Percentiles rank a stretch among this genome's conserved stretches.
Evolutionary conservation across 2,113 vertebrate genomes (phyloP).

Genomic region (Spilogale gracilis): DNA sequence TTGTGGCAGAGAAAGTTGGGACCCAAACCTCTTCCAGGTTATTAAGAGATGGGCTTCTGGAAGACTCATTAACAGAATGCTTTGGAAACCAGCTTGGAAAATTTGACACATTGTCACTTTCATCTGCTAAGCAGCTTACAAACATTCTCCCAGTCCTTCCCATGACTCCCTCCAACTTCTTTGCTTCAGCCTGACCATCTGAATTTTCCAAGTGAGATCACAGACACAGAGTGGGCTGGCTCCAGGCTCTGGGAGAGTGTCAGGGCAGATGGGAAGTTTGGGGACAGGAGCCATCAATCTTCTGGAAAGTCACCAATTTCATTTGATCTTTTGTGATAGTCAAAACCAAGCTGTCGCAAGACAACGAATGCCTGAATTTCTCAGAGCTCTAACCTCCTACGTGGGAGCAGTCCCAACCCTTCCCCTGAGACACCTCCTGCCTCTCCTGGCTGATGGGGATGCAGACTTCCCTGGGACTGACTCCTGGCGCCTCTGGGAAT

Average conservation of each 20-base stretch:
- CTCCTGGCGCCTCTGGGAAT: background rate
- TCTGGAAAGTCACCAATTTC: background rate
- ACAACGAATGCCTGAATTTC: background rate
- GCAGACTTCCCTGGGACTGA: background rate
- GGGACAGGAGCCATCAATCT: background rate
- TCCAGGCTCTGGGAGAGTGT: background rate
- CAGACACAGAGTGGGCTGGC: background rate
- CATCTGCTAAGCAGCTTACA: conserved; percentile 73
- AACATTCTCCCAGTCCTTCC: conserved; percentile 66
- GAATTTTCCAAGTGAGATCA: conserved; percentile 69
- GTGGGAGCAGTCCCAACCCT: background rate
- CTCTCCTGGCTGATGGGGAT: background rate
- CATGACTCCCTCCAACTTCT: conserved; percentile 16
- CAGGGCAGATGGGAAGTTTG: background rate
- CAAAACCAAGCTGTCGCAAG: background rate
- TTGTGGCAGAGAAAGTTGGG: conserved; percentile 15
- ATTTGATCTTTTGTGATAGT: background rate
- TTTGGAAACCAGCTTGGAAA: conserved; percentile 81
- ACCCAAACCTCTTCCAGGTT: conserved; percentile 24
- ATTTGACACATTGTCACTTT: conserved; percentile 75
- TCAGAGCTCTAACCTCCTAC: background rate
- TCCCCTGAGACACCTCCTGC: background rate
- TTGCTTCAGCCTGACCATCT: background rate
- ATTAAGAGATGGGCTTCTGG: conserved; percentile 74
- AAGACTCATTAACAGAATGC: conserved; percentile 75